Conservation (phyloP, 2,113 vertebrate genomes). For the Pogonocichla stellata region DNA sequence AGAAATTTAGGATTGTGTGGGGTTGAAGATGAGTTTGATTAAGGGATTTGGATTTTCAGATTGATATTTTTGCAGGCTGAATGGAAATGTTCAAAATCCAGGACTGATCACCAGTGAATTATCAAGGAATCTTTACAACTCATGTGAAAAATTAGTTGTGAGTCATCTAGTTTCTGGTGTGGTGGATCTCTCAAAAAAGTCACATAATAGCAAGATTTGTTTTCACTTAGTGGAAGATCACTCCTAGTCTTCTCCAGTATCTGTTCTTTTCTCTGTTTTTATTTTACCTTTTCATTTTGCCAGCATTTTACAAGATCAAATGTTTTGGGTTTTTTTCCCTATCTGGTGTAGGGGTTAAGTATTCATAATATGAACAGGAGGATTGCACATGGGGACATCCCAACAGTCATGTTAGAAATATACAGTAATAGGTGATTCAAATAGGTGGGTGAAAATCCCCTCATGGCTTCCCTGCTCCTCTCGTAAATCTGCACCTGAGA, state of each 20-base stretch:
- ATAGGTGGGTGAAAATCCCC: background rate
- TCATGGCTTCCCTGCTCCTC: background rate
- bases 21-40: background rate
- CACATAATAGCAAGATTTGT: background rate
- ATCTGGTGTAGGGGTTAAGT: background rate
- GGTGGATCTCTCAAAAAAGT: background rate
- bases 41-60: background rate
- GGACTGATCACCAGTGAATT: background rate
- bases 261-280: background rate
- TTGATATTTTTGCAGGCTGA: background rate
- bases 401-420: background rate
- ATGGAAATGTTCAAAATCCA: background rate
- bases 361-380: background rate
- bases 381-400: background rate
- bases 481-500: background rate
- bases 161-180: background rate
- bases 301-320: background rate
- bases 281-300: background rate
- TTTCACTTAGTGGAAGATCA: background rate
- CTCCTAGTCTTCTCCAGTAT: background rate
- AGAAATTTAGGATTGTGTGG: background rate
- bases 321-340: background rate
- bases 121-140: background rate
- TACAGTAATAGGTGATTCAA: background rate
- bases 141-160: background rate